Percentiles rank a stretch among this genome's conserved stretches.
These are phyloP conservation scores for Temnothorax longispinosus DNA, from an alignment of 1,140 invertebrate species.

Conservation along the genomic window DNA sequence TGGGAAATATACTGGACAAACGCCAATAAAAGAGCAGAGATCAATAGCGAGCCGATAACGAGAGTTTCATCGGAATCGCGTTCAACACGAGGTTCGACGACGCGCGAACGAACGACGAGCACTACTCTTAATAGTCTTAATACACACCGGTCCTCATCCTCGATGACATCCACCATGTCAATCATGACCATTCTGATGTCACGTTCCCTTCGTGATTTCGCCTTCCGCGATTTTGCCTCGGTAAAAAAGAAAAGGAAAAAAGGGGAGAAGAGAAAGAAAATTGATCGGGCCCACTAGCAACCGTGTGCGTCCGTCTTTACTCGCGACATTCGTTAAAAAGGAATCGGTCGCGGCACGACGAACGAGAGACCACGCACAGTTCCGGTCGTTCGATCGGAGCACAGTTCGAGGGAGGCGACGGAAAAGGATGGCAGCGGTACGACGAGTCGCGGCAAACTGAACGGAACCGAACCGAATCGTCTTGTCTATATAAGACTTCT, in stretches of 20 bases:
- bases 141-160: constrained; percentile 84
- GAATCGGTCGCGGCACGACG: background rate
- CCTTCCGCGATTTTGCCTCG: too few species aligned
- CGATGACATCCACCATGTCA: constrained; percentile 83
- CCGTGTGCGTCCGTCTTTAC: background rate
- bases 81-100: background rate
- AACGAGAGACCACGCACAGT: background rate
- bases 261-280: background rate
- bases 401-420: background rate
- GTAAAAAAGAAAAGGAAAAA: background rate
- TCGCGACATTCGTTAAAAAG: constrained; percentile 14
- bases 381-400: background rate
- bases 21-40: constrained; percentile 40
- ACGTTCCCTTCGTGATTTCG: background rate
- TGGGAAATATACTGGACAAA: constrained; percentile 13
- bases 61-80: background rate
- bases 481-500: background rate
- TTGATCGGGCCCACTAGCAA: background rate
- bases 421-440: constrained; percentile 10
- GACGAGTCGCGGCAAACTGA: constrained; percentile 62
- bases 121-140: background rate
- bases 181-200: constrained; percentile 83
- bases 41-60: constrained; percentile 56
- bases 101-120: background rate
- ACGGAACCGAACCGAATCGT: constrained; percentile 26